Evolutionary conservation across 2,797 vertebrate genomes (phyloP).

Genomic region (Ispidina picta): DNA sequence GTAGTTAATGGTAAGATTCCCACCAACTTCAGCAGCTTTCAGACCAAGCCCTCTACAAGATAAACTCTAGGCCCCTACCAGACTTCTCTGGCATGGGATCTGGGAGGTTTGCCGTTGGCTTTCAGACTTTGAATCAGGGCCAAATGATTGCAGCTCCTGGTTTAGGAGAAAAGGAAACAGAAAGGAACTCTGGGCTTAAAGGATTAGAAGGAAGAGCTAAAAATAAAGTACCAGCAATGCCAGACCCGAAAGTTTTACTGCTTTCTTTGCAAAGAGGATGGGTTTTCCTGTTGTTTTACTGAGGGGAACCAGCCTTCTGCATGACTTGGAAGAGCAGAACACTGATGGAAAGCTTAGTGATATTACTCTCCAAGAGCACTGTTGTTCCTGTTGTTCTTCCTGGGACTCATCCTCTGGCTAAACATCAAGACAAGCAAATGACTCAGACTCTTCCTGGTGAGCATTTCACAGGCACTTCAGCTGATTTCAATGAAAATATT

Average conservation of each 20-base stretch:
- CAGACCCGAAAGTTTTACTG: slow-evolving; percentile 29
- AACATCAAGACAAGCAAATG: background rate
- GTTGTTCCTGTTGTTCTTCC: background rate
- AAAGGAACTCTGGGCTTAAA: slow-evolving; percentile 48
- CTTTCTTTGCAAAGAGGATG: slow-evolving; percentile 25
- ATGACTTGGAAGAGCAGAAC: background rate
- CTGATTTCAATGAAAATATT: background rate
- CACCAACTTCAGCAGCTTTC: background rate
- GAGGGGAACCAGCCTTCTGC: background rate
- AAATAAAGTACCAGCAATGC: slow-evolving; percentile 12
- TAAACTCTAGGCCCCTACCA: slow-evolving; percentile 53
- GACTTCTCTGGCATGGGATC: slow-evolving; percentile 55
- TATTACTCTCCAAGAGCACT: background rate
- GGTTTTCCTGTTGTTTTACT: slow-evolving; percentile 30
- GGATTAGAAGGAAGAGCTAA: slow-evolving; percentile 65
- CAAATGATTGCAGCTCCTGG: slow-evolving; percentile 63
- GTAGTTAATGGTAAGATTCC: background rate
- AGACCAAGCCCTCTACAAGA: slow-evolving; percentile 30
- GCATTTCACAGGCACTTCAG: background rate
- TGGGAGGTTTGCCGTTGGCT: slow-evolving; percentile 44
- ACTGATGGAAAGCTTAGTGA: background rate
- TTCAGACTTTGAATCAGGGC: slow-evolving; percentile 36
- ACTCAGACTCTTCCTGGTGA: background rate
- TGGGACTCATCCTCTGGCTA: background rate
- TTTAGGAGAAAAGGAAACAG: slow-evolving; percentile 59